Conservation (phyloP, 2,888 invertebrate species). For the Napeogenes inachia region DNA sequence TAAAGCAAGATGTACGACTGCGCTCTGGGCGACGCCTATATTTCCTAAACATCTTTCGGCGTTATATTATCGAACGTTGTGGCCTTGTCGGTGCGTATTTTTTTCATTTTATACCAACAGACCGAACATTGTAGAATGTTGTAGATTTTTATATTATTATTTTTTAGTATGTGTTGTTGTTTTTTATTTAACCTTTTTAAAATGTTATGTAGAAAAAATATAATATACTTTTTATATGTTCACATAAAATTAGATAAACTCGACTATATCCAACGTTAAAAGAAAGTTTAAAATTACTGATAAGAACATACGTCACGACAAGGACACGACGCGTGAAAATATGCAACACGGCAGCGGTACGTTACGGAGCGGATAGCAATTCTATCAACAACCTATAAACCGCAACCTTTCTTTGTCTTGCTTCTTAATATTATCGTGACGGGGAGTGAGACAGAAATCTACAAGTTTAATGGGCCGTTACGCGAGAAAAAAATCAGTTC, state of each 20-base stretch:
- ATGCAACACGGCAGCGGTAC: conserved; percentile 74
- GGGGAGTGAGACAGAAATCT: conserved; percentile 75
- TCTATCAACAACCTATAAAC: conserved; percentile 79
- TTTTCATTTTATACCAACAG: conserved; percentile 21
- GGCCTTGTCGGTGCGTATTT: conserved; percentile 58
- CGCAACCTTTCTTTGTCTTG: conserved; percentile 77
- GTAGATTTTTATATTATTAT: neutral
- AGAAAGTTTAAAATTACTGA: neutral
- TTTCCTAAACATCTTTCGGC: conserved; percentile 75
- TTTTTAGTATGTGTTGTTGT: neutral
- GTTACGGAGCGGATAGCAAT: conserved; percentile 76
- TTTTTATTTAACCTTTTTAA: no score
- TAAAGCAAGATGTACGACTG: conserved; percentile 75
- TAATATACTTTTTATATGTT: no score
- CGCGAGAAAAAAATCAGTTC: conserved; percentile 77
- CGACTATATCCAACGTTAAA: no score
- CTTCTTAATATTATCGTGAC: conserved; percentile 61
- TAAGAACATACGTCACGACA: conserved; percentile 43
- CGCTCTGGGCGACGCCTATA: conserved; percentile 76
- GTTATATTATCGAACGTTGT: conserved; percentile 64
- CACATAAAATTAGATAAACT: no score
- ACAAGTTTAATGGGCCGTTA: conserved; percentile 78
- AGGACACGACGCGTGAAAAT: conserved; percentile 65
- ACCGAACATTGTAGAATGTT: neutral
- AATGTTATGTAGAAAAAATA: no score